Conservation (phyloP, 2,888 invertebrate genomes). For the Argyresthia albistria region DNA sequence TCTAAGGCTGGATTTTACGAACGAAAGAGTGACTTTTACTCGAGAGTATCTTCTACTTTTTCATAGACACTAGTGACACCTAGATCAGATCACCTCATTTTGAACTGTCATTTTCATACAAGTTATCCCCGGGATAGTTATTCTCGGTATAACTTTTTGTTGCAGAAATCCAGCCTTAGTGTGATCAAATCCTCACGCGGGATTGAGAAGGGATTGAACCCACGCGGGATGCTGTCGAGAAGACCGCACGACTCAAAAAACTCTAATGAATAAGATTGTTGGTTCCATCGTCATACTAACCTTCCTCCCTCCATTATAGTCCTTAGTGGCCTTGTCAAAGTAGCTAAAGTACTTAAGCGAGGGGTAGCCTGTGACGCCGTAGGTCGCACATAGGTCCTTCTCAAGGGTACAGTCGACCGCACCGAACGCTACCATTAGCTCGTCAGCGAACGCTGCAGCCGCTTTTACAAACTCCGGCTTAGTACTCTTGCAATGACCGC, state of each 20-base stretch:
- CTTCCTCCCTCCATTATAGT: slow-evolving; percentile 83
- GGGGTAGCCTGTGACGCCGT: slow-evolving; percentile 87
- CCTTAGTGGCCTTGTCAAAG: slow-evolving; percentile 77
- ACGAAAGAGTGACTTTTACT: too few relatives aligned
- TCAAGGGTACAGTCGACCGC: slow-evolving; percentile 87
- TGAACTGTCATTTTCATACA: too few relatives aligned
- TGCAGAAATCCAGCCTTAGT: too few relatives aligned
- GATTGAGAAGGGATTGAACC: too few relatives aligned
- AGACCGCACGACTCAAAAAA: neutral
- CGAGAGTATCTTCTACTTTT: too few relatives aligned
- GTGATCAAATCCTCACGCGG: too few relatives aligned
- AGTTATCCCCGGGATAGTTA: too few relatives aligned
- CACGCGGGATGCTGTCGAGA: too few relatives aligned
- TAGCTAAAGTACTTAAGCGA: slow-evolving; percentile 90
- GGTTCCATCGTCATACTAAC: slow-evolving; percentile 53
- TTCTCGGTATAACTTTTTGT: too few relatives aligned
- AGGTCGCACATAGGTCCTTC: slow-evolving; percentile 74
- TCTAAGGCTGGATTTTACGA: too few relatives aligned
- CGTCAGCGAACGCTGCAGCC: slow-evolving; percentile 81
- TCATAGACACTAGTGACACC: too few relatives aligned
- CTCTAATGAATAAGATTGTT: neutral
- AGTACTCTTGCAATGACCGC: slow-evolving; percentile 90
- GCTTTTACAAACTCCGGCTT: slow-evolving; percentile 84
- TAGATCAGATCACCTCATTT: too few relatives aligned
- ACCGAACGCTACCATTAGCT: slow-evolving; percentile 82